phyloP scores from a whole-genome alignment of 2,113 vertebrate species.

The Paralichthys olivaceus region DNA sequence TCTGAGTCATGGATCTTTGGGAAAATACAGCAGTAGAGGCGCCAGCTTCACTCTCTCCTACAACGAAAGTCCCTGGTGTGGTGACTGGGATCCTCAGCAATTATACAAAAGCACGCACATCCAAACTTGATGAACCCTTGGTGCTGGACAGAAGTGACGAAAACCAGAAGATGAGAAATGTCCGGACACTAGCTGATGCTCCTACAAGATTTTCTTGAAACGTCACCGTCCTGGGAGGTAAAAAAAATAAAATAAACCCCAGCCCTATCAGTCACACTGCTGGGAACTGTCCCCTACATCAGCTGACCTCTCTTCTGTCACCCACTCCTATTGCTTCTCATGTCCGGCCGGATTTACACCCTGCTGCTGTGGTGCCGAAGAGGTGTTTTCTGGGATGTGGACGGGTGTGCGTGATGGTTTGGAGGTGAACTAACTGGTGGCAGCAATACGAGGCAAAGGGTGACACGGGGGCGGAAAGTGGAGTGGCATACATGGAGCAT shows the following conservation, averaged over 20 bases:
- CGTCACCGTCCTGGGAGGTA: no score
- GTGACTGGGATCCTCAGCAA: constrained; percentile 15
- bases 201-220: no score
- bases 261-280: background rate
- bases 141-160: background rate
- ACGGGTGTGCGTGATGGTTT: constrained; percentile 52
- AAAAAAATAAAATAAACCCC: background rate
- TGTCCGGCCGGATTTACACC: constrained; percentile 20
- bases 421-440: constrained; percentile 31
- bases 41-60: constrained; percentile 12
- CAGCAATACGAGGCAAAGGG: constrained; percentile 15
- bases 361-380: constrained; percentile 20
- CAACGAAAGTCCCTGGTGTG: constrained; percentile 2
- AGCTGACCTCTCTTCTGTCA: constrained; percentile 27
- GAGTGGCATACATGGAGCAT: constrained; percentile 40
- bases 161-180: background rate
- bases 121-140: background rate
- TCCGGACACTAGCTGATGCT: background rate
- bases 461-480: constrained; percentile 27
- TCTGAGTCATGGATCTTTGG: constrained; percentile 66
- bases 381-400: constrained; percentile 48
- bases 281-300: constrained; percentile 27
- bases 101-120: background rate
- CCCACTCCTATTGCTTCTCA: background rate
- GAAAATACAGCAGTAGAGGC: constrained; percentile 43